Evolutionary conservation across 1,140 invertebrate species (phyloP).

Genomic region (Drosophila micromelanica): DNA sequence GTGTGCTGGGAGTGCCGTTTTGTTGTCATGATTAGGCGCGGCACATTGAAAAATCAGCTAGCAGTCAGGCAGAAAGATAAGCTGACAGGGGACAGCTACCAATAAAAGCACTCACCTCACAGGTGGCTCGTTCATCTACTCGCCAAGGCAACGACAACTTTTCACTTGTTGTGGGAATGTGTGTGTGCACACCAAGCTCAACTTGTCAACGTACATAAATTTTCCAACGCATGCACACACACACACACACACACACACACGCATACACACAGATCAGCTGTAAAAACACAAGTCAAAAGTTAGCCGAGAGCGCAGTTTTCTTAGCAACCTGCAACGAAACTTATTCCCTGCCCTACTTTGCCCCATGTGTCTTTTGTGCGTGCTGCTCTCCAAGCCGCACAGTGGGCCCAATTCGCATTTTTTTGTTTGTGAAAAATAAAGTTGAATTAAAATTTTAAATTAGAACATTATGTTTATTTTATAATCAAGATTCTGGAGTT

Average conservation of each 20-base stretch:
- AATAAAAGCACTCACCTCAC: conserved; percentile 2
- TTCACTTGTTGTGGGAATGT: conserved; percentile 3
- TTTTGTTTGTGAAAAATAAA: neutral
- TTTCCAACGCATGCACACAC: conserved; percentile 40
- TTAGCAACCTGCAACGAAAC: conserved; percentile 46
- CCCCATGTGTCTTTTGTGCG: conserved; percentile 28
- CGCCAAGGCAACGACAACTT: neutral
- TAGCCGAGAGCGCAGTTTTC: conserved; percentile 42
- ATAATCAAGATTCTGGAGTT: no score
- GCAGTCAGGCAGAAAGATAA: neutral
- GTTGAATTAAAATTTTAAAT: no score
- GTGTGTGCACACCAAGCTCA: conserved; percentile 21
- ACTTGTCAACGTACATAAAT: conserved; percentile 70
- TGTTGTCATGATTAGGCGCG: conserved; percentile 26
- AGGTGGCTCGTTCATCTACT: neutral
- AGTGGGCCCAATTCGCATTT: conserved; percentile 1
- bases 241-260: conserved; percentile 18
- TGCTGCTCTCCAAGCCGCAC: conserved; percentile 9
- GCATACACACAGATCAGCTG: conserved; percentile 43
- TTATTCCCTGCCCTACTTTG: conserved; percentile 6
- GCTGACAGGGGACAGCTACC: neutral
- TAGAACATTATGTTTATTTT: no score
- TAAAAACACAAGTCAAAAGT: conserved; percentile 66
- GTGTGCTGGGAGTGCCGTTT: neutral
- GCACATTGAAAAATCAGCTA: conserved; percentile 37